Conservation (phyloP, 2,797 vertebrate genomes). For the Atherinosoma microstoma region DNA sequence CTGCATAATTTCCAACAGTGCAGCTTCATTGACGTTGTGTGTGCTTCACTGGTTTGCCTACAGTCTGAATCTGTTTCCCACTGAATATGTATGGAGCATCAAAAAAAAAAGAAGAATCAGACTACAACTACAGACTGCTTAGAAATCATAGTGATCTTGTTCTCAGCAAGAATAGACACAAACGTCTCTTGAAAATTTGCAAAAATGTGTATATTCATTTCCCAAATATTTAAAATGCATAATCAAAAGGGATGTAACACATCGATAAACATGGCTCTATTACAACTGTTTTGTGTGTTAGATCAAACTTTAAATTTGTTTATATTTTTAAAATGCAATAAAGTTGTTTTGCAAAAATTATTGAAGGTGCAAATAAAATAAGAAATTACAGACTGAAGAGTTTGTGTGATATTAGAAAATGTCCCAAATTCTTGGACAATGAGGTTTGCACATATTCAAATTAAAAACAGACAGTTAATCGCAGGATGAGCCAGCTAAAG, state of each 20-base stretch:
- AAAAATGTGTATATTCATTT: background rate
- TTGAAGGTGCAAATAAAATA: background rate
- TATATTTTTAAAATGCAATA: background rate
- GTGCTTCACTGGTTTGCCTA: background rate
- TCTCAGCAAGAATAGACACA: background rate
- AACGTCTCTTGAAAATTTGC: background rate
- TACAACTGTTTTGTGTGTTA: background rate
- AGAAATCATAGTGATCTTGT: background rate
- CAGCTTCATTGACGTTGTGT: background rate
- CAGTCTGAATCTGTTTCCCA: background rate
- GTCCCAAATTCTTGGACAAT: background rate
- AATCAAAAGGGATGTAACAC: background rate
- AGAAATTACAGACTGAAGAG: background rate
- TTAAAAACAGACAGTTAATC: background rate
- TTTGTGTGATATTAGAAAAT: background rate
- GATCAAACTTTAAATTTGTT: background rate
- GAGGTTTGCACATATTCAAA: background rate
- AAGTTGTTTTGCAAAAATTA: background rate
- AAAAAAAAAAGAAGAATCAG: background rate
- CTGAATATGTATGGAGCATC: background rate
- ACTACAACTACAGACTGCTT: background rate
- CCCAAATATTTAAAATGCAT: background rate
- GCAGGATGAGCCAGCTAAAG: background rate
- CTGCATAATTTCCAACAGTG: background rate
- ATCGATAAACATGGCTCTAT: background rate